Base-by-base conservation (phyloP, 2,113 vertebrate genomes). In the Ceratotherium simum region DNA sequence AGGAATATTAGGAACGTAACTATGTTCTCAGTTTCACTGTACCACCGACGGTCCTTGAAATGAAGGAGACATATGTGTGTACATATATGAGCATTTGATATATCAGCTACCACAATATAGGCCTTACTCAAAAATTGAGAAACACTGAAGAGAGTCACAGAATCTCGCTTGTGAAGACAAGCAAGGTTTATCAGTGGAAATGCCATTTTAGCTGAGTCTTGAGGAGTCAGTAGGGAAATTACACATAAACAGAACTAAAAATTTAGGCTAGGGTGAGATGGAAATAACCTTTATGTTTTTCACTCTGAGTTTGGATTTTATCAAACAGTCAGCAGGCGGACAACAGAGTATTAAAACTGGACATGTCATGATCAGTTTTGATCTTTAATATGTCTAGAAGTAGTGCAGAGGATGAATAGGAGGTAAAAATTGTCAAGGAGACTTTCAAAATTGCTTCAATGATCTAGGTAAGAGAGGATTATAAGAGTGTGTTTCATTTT, bases 191-290 rank as follows among this genome's bases (percentile, higher is more conserved):
- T 58, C 14, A 60, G 17, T n/a, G 0, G 10, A 54, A 42, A 67
- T 76, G 18, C 13, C 6, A 33, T 64, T 33, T 84, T 8, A 83
- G 8, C 10, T 79, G 46, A 60, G 2, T 87, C 2, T 51, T 64
- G 21, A 70, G 4, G 42, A 42, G 0, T 58, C 1, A 29, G 27
- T 54, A 72, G 2, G 3, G 0, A 1, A 36, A 84, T 69, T 73
- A 7, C 2, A 56, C 12, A 42, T 69, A 88, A 69, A 58, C 3
- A 62, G 27, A 67, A 81, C 2, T 21, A 86, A 81, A 70, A n/a
- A 31, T 78, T 65, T 60, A 82, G 33, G 0, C 12, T 93, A 13
- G 2, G 9, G 4, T 48, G 86, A 89, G 0, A 80, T 48, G 36
- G 4, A 79, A 84, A 36, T 51, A 27, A 27, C 0, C 3, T 80